Evolutionary conservation across 2,888 invertebrate genomes (phyloP).

Genomic region (Operophtera brumata): DNA sequence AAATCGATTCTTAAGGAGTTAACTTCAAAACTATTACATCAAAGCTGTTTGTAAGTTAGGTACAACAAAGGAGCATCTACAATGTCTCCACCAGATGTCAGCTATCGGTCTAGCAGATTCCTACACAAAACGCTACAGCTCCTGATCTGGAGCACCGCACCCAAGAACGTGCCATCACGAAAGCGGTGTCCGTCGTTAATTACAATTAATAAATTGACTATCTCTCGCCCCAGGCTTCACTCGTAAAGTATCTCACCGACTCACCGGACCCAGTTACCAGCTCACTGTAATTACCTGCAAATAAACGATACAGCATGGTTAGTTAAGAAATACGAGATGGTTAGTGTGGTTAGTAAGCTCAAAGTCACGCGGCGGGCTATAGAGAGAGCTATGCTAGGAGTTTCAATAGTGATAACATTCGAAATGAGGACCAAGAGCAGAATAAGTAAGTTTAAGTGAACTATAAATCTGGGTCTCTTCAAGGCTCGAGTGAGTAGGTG

Average conservation of each 20-base stretch:
- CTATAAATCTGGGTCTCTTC: no score
- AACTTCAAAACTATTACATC: no score
- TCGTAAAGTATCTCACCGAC: conserved; percentile 11
- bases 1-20: no score
- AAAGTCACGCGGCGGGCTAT: no score
- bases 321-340: not conserved
- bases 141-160: not conserved
- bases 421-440: no score
- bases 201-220: conserved; percentile 48
- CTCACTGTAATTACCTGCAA: conserved; percentile 21
- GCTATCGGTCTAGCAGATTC: not conserved
- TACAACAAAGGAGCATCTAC: no score
- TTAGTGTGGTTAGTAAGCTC: not conserved
- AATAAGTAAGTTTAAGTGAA: no score
- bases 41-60: no score
- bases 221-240: conserved; percentile 11
- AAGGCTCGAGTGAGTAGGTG: no score
- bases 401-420: no score
- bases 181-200: conserved; percentile 39
- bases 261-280: not conserved
- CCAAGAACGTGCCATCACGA: conserved; percentile 19
- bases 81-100: not conserved
- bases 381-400: no score
- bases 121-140: conserved; percentile 13
- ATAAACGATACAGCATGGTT: conserved; percentile 9